phyloP scores from a whole-genome alignment of 2,797 vertebrate species.

The Phyllotis vaccarum region DNA sequence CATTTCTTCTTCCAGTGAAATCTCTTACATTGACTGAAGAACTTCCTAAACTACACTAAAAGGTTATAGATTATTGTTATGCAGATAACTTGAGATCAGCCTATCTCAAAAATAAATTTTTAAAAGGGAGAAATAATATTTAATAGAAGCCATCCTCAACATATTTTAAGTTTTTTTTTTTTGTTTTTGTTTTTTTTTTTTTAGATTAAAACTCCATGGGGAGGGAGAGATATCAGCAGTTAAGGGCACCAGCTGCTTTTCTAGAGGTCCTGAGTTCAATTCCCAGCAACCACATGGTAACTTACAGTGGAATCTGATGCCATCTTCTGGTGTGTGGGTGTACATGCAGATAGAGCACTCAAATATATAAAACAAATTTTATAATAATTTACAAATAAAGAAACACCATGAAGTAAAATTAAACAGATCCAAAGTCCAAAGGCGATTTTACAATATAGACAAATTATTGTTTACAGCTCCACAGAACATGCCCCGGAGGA shows the following conservation, averaged over 20 bases:
- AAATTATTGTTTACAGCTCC: conserved; percentile 34
- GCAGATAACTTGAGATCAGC: neutral
- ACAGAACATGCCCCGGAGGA: neutral
- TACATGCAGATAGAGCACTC: neutral
- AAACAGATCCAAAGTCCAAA: neutral
- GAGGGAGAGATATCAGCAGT: neutral
- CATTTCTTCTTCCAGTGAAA: conserved; percentile 49
- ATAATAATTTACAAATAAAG: neutral
- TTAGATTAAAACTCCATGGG: neutral
- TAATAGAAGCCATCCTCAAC: conserved; percentile 37
- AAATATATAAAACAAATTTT: neutral
- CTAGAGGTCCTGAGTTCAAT: neutral
- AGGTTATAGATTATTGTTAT: neutral
- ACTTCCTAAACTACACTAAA: conserved; percentile 39
- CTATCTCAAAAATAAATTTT: neutral
- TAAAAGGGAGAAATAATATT: conserved; percentile 30
- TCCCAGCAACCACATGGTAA: neutral
- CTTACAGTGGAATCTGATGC: neutral
- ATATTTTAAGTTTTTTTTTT: too few species aligned
- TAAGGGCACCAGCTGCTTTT: neutral
- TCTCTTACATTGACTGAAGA: neutral
- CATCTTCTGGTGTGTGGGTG: neutral
- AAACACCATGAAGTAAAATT: neutral
- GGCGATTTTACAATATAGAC: conserved; percentile 27
- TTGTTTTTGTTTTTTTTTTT: too few species aligned